Conservation (phyloP, 2,113 vertebrate species). For the Rhinolophus ferrumequinum region DNA sequence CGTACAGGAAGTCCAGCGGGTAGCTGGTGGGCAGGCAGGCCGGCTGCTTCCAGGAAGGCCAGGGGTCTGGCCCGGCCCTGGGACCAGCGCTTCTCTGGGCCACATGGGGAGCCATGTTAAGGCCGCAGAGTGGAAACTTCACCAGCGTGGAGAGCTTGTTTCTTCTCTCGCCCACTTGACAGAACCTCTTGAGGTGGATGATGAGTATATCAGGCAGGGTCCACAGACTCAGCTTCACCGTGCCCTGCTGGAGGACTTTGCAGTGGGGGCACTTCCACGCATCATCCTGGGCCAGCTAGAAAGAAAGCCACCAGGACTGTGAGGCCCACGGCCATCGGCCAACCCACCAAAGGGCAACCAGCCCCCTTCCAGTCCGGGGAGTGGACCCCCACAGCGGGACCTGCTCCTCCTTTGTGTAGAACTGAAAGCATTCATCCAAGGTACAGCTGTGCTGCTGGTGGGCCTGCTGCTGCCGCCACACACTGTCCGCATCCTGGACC, state of each 20-base stretch:
- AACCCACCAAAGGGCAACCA: rapidly evolving
- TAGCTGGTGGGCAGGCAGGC: conserved; percentile 74
- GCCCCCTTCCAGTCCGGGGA: not conserved
- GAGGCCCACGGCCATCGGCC: not conserved
- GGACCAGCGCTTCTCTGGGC: conserved; percentile 86
- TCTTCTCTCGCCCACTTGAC: conserved; percentile 93
- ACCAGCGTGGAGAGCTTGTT: conserved; percentile 98
- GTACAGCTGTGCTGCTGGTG: conserved; percentile 95
- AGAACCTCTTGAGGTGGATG: conserved; percentile 97
- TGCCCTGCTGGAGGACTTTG: conserved; percentile 95
- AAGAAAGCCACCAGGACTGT: not conserved
- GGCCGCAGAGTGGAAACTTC: conserved; percentile 90
- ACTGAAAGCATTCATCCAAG: conserved; percentile 96
- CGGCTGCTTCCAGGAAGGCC: conserved; percentile 84
- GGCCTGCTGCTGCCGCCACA: conserved; percentile 90
- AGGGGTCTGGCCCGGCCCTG: conserved; percentile 72
- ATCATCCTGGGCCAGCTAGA: conserved; percentile 95
- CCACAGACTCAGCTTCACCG: conserved; percentile 97
- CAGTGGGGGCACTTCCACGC: conserved; percentile 98
- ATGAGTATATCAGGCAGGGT: conserved; percentile 97
- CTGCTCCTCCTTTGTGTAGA: conserved; percentile 99
- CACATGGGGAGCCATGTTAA: conserved; percentile 97
- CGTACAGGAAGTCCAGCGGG: conserved; percentile 90
- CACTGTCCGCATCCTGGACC: conserved; percentile 93
- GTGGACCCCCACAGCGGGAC: conserved; percentile 75